Evolutionary conservation across 2,888 invertebrate genomes (phyloP).

Genomic region (Tipula unca): DNA sequence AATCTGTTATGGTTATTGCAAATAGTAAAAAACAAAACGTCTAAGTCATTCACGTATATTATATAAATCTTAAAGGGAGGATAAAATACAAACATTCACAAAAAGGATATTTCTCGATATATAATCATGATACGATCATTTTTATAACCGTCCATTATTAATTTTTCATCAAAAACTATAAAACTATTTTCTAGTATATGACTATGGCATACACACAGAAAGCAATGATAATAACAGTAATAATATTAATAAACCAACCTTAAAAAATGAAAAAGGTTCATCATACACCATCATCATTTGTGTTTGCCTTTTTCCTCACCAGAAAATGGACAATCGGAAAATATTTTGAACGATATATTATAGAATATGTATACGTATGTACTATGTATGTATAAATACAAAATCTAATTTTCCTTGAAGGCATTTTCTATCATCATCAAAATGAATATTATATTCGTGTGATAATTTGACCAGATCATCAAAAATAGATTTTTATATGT

Average conservation of each 20-base stretch:
- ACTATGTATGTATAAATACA: not conserved
- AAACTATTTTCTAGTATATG: not conserved
- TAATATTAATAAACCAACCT: not conserved
- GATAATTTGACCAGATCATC: slow-evolving; percentile 14
- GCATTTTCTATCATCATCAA: slow-evolving; percentile 14
- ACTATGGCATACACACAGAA: not conserved
- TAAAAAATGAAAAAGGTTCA: not conserved
- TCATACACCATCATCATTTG: not conserved
- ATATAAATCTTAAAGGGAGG: not conserved
- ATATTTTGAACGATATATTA: not conserved
- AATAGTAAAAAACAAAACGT: not conserved
- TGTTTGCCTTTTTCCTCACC: not conserved
- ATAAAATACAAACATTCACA: not conserved
- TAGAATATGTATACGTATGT: not conserved
- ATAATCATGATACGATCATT: not conserved
- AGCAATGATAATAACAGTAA: not conserved
- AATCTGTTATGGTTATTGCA: not conserved
- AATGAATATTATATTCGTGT: slow-evolving; percentile 14
- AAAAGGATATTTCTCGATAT: not conserved
- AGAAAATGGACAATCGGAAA: not conserved
- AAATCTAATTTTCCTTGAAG: not conserved
- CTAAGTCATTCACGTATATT: not conserved
- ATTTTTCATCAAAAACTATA: not conserved
- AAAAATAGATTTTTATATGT: not conserved
- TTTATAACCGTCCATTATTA: not conserved